These are phyloP conservation scores for Sinocyclocheilus anshuiensis DNA, from an alignment of 2,113 vertebrate genomes.

Conservation along the genomic window DNA sequence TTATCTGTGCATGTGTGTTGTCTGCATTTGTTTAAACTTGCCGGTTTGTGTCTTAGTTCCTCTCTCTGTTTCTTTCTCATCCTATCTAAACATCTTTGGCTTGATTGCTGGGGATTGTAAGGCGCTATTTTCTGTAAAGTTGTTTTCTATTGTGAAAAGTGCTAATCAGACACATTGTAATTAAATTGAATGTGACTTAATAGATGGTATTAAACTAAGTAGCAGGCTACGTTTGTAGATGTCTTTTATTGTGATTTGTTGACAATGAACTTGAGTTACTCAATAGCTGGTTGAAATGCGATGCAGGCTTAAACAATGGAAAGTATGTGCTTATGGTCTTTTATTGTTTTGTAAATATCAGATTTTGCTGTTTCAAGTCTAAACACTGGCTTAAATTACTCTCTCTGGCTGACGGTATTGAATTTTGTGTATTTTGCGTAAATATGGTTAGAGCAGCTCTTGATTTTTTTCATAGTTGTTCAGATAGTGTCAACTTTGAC, in stretches of 20 bases:
- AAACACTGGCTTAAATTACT: background rate
- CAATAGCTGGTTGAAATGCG: slow-evolving; percentile 14
- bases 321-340: background rate
- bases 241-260: background rate
- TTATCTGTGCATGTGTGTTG: background rate
- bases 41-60: background rate
- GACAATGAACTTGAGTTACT: slow-evolving; percentile 22
- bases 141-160: background rate
- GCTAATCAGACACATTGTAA: background rate
- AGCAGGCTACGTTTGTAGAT: background rate
- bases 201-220: background rate
- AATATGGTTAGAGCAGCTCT: background rate
- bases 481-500: background rate
- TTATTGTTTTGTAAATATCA: slow-evolving; percentile 22
- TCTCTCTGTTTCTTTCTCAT: too few species aligned
- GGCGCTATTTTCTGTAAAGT: background rate
- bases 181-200: background rate
- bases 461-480: background rate
- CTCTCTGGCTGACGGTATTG: background rate
- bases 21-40: background rate
- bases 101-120: background rate
- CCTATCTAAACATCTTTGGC: background rate
- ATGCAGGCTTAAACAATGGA: background rate
- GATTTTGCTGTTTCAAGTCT: slow-evolving; percentile 8
- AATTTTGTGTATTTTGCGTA: background rate